phyloP scores from a whole-genome alignment of 2,888 invertebrate species.

The Parnassius smintheus region DNA sequence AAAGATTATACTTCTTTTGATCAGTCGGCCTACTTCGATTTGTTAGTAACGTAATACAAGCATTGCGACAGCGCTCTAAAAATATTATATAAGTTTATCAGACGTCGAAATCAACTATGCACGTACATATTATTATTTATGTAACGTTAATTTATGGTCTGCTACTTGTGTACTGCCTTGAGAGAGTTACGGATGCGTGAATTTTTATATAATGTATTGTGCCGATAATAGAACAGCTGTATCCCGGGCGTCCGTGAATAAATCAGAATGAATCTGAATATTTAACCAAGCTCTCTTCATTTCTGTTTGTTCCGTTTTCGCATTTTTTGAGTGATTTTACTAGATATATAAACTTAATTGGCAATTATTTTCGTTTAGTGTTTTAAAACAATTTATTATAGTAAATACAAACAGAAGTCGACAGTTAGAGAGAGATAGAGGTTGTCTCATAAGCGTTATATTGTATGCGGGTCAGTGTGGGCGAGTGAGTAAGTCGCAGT shows the following conservation, averaged over 20 bases:
- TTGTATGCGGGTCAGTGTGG: too few relatives aligned
- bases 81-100: conserved; percentile 16
- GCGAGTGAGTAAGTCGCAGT: too few relatives aligned
- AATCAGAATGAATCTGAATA: conserved; percentile 15
- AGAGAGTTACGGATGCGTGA: conserved; percentile 8
- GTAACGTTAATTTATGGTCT: conserved; percentile 18
- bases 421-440: too few relatives aligned
- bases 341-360: too few relatives aligned
- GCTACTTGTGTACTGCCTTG: conserved; percentile 5
- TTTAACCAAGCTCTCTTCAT: background rate
- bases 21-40: background rate
- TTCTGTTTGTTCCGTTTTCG: too few relatives aligned
- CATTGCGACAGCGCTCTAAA: conserved; percentile 14
- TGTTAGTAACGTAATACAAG: conserved; percentile 1
- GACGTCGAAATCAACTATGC: conserved; percentile 21
- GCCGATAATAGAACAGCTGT: conserved; percentile 10
- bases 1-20: background rate
- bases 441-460: too few relatives aligned
- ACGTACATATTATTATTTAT: conserved; percentile 23
- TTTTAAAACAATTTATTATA: too few relatives aligned
- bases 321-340: too few relatives aligned
- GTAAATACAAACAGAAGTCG: too few relatives aligned
- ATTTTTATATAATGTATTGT: conserved; percentile 23
- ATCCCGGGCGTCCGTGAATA: conserved; percentile 15
- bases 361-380: too few relatives aligned